A percentile compares a stretch with the other conserved stretches of the same genome.
These are phyloP conservation scores for Lepidothrix coronata DNA, from an alignment of 2,113 vertebrate species.

Conservation along the genomic window DNA sequence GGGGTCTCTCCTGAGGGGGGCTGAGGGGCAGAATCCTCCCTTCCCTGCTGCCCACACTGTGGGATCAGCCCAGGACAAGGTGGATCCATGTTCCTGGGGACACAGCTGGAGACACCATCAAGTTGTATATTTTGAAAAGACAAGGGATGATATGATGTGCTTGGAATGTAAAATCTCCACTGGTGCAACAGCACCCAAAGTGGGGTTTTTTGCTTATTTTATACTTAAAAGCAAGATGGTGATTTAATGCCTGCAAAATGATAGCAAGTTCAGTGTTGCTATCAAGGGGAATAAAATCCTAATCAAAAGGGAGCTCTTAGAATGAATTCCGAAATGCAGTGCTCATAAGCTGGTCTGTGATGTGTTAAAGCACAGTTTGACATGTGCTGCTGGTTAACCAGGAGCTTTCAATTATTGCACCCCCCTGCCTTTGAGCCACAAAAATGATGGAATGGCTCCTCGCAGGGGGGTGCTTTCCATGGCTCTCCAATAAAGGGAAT, in stretches of 20 bases:
- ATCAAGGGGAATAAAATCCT: neutral
- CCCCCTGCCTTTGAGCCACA: neutral
- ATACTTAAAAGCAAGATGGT: neutral
- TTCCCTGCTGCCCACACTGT: no score
- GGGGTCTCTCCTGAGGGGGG: no score
- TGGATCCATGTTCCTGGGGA: no score
- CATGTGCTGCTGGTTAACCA: neutral
- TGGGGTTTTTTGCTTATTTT: neutral
- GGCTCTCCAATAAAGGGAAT: neutral
- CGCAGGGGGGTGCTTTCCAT: neutral
- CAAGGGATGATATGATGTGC: no score
- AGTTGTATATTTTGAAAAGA: no score
- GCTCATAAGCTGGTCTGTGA: neutral
- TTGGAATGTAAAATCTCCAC: no score
- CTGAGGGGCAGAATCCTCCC: no score
- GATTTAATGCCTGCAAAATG: neutral
- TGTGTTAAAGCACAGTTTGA: neutral
- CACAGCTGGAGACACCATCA: no score
- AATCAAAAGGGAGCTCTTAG: conserved; percentile 4
- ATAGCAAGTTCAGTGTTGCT: neutral
- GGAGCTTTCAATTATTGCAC: neutral
- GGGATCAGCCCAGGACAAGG: no score
- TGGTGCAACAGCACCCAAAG: no score
- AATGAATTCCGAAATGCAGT: fast-evolving
- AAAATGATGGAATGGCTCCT: neutral